Conservation (phyloP, 2,797 vertebrate genomes). For the Melopsittacus undulatus region DNA sequence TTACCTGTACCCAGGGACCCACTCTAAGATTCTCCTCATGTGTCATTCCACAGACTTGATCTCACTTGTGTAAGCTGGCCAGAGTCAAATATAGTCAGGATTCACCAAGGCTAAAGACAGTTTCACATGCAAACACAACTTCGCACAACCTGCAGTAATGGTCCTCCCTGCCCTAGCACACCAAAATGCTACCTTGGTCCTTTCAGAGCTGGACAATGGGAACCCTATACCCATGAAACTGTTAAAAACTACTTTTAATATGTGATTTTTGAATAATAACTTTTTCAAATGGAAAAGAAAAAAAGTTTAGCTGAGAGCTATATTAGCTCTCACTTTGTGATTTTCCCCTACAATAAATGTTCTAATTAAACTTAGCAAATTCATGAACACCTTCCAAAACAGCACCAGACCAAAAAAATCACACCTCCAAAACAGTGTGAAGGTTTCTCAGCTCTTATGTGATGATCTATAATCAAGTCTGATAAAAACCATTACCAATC, state of each 20-base stretch:
- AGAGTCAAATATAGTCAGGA: slow-evolving; percentile 25
- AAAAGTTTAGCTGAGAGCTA: fast-evolving
- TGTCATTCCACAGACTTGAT: background rate
- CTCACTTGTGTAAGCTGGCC: background rate
- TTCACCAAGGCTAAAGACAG: background rate
- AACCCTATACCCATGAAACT: background rate
- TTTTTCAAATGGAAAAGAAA: background rate
- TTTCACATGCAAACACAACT: background rate
- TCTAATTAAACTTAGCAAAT: background rate
- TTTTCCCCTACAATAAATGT: no score
- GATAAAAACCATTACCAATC: background rate
- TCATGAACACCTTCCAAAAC: background rate
- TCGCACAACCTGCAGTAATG: background rate
- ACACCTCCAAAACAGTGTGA: background rate
- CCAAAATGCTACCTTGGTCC: no score
- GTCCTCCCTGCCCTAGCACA: background rate
- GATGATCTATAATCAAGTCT: background rate
- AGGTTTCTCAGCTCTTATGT: background rate
- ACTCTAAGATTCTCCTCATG: background rate
- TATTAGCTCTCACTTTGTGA: background rate
- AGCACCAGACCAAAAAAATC: background rate
- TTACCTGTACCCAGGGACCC: background rate
- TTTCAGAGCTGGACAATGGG: background rate
- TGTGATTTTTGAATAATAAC: background rate
- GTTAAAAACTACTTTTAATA: background rate